Evolutionary conservation across 2,113 vertebrate genomes (phyloP), one percentile per base, ranked within the genome.

Genomic region (Poecilia latipinna): DNA sequence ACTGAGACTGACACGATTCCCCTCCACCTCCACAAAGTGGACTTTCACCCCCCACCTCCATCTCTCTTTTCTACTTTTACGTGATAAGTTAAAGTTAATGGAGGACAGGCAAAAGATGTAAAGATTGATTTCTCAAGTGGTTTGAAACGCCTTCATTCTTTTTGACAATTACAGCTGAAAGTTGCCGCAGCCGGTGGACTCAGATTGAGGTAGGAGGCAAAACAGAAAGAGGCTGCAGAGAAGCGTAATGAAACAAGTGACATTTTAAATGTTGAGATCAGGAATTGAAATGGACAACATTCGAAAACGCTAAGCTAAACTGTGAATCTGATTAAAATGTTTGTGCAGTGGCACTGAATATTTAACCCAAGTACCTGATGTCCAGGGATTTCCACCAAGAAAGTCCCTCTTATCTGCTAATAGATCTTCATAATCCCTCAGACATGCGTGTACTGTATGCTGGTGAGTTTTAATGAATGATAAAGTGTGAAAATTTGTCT

Each of bases 331-430:
- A 89, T 92, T 86, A 90, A 88, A 91, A 88, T 81, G 78, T 29
- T n/a, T 82, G 51, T 78, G 80, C 82, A 67, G 74, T 66, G 65
- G 75, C 68, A 79, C 75, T 68, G 28, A 32, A 73, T 70, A 75
- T 90, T 92, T 87, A 91, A 90, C 86, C 86, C 78, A 91, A 79
- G 91, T 89, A 85, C 31, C 70, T 60, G 28, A 87, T 90, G 86
- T 79, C 80, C 37, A 74, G 79, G 37, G 67, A 89, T 82, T 89
- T 88, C 82, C 83, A 85, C 60, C 0, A 61, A 86, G 83, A 92
- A 91, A 85, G 85, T 82, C 85, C 75, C 79, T 81, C 78, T 90
- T 89, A 92, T 92, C 90, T 88, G 77, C 83, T 92, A 91, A 93
- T 89, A 86, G 90, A 88, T 78, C 77, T 81, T 42, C 10, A 68